Base-by-base conservation (phyloP, 2,888 invertebrate genomes). In the Caenorhabditis sp. region DNA sequence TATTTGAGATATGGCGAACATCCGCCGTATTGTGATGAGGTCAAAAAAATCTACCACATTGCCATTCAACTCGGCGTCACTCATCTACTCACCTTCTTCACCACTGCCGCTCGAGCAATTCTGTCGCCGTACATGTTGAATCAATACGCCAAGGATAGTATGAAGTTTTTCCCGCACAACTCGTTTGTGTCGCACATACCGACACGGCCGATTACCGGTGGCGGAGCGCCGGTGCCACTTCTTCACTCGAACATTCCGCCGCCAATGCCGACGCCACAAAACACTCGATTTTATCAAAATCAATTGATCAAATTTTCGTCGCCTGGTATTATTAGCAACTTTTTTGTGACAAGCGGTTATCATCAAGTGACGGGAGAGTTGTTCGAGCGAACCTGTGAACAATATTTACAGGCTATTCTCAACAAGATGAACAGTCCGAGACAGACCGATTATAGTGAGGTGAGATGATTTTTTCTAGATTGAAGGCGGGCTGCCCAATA, bases 351-450 rank as follows among this genome's bases (percentile, higher is more conserved):
- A 12, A 27, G 58, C 26, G 72, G 67, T 1, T 78, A 62, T 50
- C 81, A 78, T 24, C 69, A 70, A 26, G 53, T 76, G 0, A 77
- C 72, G 0, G 76, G 68, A 12, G 81, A 81, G 51, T 36, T 81
- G 23, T 69, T 74, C 59, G 77, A 76, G 49, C 60, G 72, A 26
- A 68, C 72, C n/a, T 62, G 67, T 24, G 80, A 80, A 17, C 72
- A 74, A n/a, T 76, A 76, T 54, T 54, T 69, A 17, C 66, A 68
- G 23, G 77, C 72, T 3, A 64, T 74, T 12, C 17, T 68, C 3
- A 66, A 62, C 24, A 70, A 72, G 24, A 66, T 78, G 66, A 78
- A 65, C 59, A 69, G 50, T 53, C 68, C 66, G 19, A 49, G 64
- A 14, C 6, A 49, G 0, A 50, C 19, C 26, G 64, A 61, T 37